Conservation (phyloP, 2,797 vertebrate species). For the Paramormyrops hopkinsi region DNA sequence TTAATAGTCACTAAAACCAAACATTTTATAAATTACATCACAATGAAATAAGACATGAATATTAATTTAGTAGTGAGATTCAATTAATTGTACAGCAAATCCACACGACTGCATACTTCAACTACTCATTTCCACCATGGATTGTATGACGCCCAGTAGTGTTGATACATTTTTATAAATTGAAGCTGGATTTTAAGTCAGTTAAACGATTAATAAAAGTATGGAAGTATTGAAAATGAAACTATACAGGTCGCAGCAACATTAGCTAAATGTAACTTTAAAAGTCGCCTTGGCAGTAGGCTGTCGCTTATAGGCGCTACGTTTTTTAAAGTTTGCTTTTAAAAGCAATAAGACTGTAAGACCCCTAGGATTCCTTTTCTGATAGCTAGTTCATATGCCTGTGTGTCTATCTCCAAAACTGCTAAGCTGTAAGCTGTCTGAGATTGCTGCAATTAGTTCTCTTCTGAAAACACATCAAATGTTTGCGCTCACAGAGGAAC, state of each 20-base stretch:
- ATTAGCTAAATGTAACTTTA: background rate
- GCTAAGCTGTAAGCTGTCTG: background rate
- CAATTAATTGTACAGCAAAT: background rate
- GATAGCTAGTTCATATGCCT: background rate
- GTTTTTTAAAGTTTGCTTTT: background rate
- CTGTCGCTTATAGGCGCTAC: background rate
- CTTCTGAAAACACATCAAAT: background rate
- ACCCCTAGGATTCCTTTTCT: background rate
- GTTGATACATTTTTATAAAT: background rate
- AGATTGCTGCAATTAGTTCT: background rate
- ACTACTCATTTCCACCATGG: background rate
- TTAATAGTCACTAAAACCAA: conserved; percentile 9
- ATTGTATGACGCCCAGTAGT: background rate
- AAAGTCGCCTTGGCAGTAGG: background rate
- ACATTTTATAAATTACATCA: background rate
- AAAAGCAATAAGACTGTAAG: background rate
- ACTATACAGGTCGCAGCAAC: background rate
- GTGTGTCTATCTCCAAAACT: background rate
- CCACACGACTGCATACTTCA: background rate
- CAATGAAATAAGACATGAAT: background rate
- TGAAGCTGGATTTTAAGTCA: background rate
- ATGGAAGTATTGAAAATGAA: background rate
- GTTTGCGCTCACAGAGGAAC: background rate
- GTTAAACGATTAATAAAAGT: background rate
- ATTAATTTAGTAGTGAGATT: conserved; percentile 1